A percentile compares a stretch with the other conserved stretches of the same genome.
These are phyloP conservation scores for Neotoxoptera formosana DNA, from an alignment of 1,140 invertebrate genomes.

Conservation along the genomic window DNA sequence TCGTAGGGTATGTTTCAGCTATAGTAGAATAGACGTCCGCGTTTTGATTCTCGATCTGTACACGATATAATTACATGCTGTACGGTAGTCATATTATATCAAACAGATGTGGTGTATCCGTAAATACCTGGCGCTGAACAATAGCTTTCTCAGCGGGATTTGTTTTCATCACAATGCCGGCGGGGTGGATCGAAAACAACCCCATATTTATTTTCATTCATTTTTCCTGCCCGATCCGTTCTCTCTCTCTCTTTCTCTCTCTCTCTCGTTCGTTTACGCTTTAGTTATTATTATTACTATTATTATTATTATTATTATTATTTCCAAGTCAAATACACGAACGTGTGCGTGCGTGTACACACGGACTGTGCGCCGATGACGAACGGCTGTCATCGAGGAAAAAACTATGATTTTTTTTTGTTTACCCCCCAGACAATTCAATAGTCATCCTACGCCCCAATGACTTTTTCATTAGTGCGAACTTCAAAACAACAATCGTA, in stretches of 20 bases:
- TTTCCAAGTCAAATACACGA: conserved; percentile 45
- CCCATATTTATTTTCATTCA: conserved; percentile 52
- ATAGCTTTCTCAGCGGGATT: conserved; percentile 53
- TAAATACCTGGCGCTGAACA: conserved; percentile 45
- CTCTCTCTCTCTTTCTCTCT: conserved; percentile 16
- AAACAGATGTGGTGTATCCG: conserved; percentile 53
- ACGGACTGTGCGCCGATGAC: neutral
- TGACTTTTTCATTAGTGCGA: conserved; percentile 55
- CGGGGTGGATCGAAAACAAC: conserved; percentile 46
- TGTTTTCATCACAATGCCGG: conserved; percentile 57
- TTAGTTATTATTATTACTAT: conserved; percentile 21
- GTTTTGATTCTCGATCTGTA: neutral
- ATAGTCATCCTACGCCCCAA: conserved; percentile 53
- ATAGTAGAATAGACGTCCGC: neutral
- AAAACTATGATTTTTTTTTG: conserved; percentile 34
- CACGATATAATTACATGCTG: neutral
- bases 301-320: conserved; percentile 58
- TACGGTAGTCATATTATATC: conserved; percentile 9
- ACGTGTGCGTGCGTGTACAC: conserved; percentile 1
- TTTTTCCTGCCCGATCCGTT: conserved; percentile 12
- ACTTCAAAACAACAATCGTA: conserved; percentile 33
- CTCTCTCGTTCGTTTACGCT: conserved; percentile 23
- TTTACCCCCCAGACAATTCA: conserved; percentile 43
- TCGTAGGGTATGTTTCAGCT: neutral
- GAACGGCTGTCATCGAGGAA: conserved; percentile 14